Evolutionary conservation across 1,140 invertebrate genomes (phyloP), one percentile per base, ranked within the genome.

Genomic region (Hylyphantes graminicola): DNA sequence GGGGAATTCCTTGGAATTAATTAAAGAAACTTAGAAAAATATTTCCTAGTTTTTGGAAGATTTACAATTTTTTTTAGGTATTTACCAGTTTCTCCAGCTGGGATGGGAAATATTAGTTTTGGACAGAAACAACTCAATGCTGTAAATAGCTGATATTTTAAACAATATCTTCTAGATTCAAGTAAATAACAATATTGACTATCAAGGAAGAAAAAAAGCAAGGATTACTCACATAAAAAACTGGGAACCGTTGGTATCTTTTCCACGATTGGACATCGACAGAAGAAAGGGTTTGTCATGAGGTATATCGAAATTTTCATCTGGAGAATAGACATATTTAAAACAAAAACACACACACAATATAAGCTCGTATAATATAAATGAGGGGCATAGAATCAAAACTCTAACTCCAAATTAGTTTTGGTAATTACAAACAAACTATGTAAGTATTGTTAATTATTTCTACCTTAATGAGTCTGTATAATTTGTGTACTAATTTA

Each of bases 191-290:
- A 12, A 73, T 15, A 59, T 35, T 54, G 11, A 55, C 12, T n/a
- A 3, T 17, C 57, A 55, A 21, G 51, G n/a, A n/a, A n/a, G n/a
- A n/a, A 15, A 67, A 15, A 9, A 51, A 64, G 11, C 50, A 65
- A 63, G 85, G 21, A 15, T 54, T 57, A 89, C 91, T 91, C 89
- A 92, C 93, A 99, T 97, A 91, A 99, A 99, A 91, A 99, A 99
- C 89, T 99, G 98, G 70, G 97, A 98, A 35, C 98, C 97, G 91
- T 99, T 99, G 13, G 98, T 98, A 88, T 99, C 94, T 89, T 96
- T 96, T 70, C 96, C 97, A 87, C 96, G 93, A 90, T 99, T 99
- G 5, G 98, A 97, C 98, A 99, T 99, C 2, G 96, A 98, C 53
- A 99, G 90, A 72, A 97, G 89, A 87, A 94, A 95, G 15, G 90